phyloP scores from a whole-genome alignment of 1,140 invertebrate genomes.

The Procambarus clarkii region DNA sequence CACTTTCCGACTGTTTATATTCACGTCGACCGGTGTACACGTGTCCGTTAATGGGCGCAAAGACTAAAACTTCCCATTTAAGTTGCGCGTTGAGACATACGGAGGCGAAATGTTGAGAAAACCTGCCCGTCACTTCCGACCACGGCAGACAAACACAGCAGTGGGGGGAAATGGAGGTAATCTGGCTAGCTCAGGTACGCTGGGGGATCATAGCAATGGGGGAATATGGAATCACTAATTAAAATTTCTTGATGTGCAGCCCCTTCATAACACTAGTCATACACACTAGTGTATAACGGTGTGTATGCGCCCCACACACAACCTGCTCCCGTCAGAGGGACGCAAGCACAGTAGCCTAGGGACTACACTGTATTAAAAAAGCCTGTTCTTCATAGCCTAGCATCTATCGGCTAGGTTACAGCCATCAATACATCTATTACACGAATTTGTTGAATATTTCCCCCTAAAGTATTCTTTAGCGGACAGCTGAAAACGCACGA shows the following conservation, averaged over 20 bases:
- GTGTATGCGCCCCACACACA: too few relatives aligned
- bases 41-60: background rate
- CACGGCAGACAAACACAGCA: slow-evolving; percentile 32
- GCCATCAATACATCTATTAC: too few relatives aligned
- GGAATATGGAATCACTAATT: slow-evolving; percentile 53
- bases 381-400: too few relatives aligned
- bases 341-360: too few relatives aligned
- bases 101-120: background rate
- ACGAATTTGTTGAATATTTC: too few relatives aligned
- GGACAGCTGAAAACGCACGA: too few relatives aligned
- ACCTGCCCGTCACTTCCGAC: background rate
- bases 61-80: background rate
- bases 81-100: background rate
- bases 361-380: too few relatives aligned
- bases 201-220: slow-evolving; percentile 38
- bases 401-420: too few relatives aligned
- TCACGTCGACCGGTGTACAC: background rate
- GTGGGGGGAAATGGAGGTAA: slow-evolving; percentile 47
- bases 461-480: too few relatives aligned
- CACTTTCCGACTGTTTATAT: background rate
- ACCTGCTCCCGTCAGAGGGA: too few relatives aligned
- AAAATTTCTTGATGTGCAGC: slow-evolving; percentile 23
- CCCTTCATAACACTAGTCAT: too few relatives aligned
- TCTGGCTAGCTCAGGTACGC: slow-evolving; percentile 48
- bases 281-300: background rate